Evolutionary conservation across 2,797 vertebrate species (phyloP), one percentile per base, ranked within the genome.

Genomic region (Pangasius larnaudii): DNA sequence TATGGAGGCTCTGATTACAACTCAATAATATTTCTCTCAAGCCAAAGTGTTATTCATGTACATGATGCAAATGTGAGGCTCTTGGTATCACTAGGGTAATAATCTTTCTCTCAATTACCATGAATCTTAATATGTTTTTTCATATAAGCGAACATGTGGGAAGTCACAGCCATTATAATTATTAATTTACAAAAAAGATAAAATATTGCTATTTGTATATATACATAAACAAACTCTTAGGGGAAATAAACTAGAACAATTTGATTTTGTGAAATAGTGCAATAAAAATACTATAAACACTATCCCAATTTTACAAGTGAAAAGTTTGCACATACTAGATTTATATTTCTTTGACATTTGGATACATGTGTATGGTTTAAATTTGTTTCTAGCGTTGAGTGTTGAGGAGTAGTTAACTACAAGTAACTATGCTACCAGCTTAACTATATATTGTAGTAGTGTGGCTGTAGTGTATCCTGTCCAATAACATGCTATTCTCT

Each of bases 201-300:
- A 74, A 77, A 77, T 27, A 56, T n/a, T 13, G 8, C 14, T 77
- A 51, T 77, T 78, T 78, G n/a, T 56, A 56, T 33, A 30, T 56
- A 22, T 78, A 78, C 75, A 56, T 30, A 33, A 46, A 74, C 22
- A 77, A 53, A 49, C 39, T 51, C 72, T 75, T 13, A 30, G 46
- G 49, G 51, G n/a, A 78, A 56, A 78, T 78, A 78, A 78, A 53
- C 75, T 75, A 75, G 42, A 30, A 75, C 42, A 49, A 24, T 49
- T 74, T 19, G 2, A 24, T 7, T 71, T 71, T 69, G 24, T 46
- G 10, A 11, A 13, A 24, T 27, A 27, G 18, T 42, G 36, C 18
- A n/a, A 77, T n/a, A 30, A 77, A 49, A 77, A 51, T 49, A n/a
- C 3, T 14, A 49, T 46, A 27, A 5, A 16, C 7, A 13, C 42